These are phyloP conservation scores for Ia io DNA, from an alignment of 2,113 vertebrate species.

Conservation along the genomic window DNA sequence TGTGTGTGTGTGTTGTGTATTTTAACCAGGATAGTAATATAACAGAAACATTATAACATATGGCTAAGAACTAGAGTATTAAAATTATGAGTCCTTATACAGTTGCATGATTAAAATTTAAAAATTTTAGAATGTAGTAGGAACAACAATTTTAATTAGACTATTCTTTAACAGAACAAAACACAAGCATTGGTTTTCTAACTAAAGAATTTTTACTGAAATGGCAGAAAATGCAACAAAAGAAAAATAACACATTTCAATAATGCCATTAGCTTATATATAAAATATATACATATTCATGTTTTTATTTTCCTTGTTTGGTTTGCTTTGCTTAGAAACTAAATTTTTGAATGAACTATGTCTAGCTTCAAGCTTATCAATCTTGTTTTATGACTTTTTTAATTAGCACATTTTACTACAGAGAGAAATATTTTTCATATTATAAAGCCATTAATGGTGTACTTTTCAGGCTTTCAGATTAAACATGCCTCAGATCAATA, in stretches of 20 bases:
- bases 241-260: slow-evolving; percentile 27
- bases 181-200: neutral
- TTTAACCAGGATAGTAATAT: neutral
- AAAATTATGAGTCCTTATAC: slow-evolving; percentile 3
- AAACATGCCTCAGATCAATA: neutral
- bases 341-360: neutral
- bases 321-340: slow-evolving; percentile 8
- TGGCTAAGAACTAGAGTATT: neutral
- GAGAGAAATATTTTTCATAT: neutral
- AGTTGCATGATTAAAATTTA: slow-evolving; percentile 17
- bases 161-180: slow-evolving; percentile 2
- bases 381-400: neutral
- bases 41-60: neutral
- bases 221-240: neutral
- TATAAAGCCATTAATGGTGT: neutral
- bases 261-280: neutral
- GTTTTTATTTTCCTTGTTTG: neutral
- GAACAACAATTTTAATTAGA: slow-evolving; percentile 7
- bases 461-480: neutral
- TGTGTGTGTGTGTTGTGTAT: neutral
- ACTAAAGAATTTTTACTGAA: slow-evolving; percentile 5
- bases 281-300: neutral
- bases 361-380: neutral
- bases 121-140: neutral
- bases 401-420: slow-evolving; percentile 32